Evolutionary conservation across 2,113 vertebrate species (phyloP).

Genomic region (Pterocles gutturalis): DNA sequence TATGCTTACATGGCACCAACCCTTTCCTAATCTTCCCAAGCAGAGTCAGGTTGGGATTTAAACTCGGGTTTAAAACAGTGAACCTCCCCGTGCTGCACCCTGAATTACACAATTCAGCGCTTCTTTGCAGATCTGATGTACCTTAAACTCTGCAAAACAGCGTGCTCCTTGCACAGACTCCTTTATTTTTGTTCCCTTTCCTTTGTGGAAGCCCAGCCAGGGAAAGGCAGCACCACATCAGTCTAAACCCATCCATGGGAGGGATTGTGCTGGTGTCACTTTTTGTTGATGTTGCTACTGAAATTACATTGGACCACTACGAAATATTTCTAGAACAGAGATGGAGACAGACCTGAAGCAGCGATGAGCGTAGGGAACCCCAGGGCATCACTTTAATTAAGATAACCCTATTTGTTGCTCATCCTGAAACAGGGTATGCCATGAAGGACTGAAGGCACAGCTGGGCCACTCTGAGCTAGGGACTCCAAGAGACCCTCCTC

Average conservation of each 20-base stretch:
- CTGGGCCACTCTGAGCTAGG: not conserved
- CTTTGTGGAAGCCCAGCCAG: not conserved
- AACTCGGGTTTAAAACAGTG: not conserved
- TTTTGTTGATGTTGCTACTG: not conserved
- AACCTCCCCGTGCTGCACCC: not conserved
- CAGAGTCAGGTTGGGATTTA: not conserved
- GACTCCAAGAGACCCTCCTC: not conserved
- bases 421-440: not conserved
- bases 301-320: not conserved
- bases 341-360: not conserved
- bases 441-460: not conserved
- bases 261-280: not conserved
- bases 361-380: not conserved
- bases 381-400: not conserved
- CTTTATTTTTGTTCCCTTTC: not conserved
- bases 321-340: not conserved
- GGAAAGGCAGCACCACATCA: not conserved
- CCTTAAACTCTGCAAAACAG: not conserved
- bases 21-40: not conserved
- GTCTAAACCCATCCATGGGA: not conserved
- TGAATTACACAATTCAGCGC: not conserved
- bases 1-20: not conserved
- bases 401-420: slow-evolving; percentile 3
- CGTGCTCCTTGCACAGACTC: not conserved
- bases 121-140: not conserved